phyloP scores from a whole-genome alignment of 2,797 vertebrate genomes.

The Salmo trutta region DNA sequence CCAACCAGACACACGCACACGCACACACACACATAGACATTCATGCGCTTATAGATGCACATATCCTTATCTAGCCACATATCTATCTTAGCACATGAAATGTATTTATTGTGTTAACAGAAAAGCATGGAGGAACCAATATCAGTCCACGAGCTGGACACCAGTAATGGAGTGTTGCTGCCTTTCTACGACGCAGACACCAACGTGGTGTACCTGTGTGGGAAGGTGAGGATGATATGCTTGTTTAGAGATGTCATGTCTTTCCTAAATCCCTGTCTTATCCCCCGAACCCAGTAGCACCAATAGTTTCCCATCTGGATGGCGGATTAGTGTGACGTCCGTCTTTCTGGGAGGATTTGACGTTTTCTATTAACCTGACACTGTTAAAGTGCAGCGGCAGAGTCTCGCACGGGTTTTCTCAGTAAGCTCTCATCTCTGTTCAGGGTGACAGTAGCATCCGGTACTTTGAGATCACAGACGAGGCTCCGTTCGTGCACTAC shows the following conservation, averaged over 20 bases:
- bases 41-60: neutral
- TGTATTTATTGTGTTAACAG: constrained; percentile 64
- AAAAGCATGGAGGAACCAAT: constrained; percentile 96
- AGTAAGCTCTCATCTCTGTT: constrained; percentile 14
- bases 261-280: neutral
- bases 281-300: neutral
- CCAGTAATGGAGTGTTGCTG: constrained; percentile 93
- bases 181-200: constrained; percentile 97
- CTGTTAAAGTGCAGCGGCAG: neutral
- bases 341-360: neutral
- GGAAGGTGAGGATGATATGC: constrained; percentile 80
- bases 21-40: neutral
- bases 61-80: neutral
- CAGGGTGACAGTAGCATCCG: constrained; percentile 99
- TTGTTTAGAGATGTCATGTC: neutral
- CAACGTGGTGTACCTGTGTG: constrained; percentile 93
- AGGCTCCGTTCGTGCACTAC: constrained; percentile 97
- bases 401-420: neutral
- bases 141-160: constrained; percentile 97
- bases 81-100: neutral
- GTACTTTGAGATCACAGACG: constrained; percentile 98
- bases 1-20: constrained; percentile 3
- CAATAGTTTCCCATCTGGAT: neutral
- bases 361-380: neutral
- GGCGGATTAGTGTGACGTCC: neutral